Evolutionary conservation across 2,888 invertebrate species (phyloP), one percentile per base, ranked within the genome.

Genomic region (Hirtodrosophila trivittata): DNA sequence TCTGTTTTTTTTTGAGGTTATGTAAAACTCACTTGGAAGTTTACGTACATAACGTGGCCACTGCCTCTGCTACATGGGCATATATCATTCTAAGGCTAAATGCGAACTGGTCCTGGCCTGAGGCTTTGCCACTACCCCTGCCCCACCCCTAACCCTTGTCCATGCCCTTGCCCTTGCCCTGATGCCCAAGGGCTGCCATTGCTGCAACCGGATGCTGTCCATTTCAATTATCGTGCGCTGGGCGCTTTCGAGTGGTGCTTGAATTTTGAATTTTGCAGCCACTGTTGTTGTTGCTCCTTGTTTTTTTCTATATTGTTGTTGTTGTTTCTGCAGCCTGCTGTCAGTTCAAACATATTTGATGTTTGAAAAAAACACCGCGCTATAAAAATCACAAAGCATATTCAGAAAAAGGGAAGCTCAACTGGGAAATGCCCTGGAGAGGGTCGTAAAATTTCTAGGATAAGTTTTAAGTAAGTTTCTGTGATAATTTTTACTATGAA

Each of bases 181-280:
- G 18, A 16, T 64, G 70, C 46, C 38, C 47, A 45, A 33, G 38
- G 70, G 49, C 59, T 38, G 52, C 38, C 43, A 46, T 47, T 56
- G 58, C 60, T 85, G 75, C 87, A 77, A 71, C 67, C 86, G 87
- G 87, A 88, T 87, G 72, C 87, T 86, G 86, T 87, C 86, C 86
- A 87, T 86, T 88, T 86, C 88, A 88, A 86, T 86, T 88, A 86
- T 86, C 74, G 77, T 76, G 70, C 87, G 75, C 73, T 69, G 57
- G 69, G 59, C 82, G 73, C 83, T 62, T 46, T 77, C 52, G 75
- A 87, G 86, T 85, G 82, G 83, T 82, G 69, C 87, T 87, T 87
- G 88, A 85, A 85, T 87, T 87, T 88, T 80, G 75, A 86, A 87
- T 85, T 87, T 70, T 62, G 63, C 85, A 67, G 60, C 63, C 86